Base-by-base conservation (phyloP, 2,113 vertebrate genomes). In the Setophaga petechia region DNA sequence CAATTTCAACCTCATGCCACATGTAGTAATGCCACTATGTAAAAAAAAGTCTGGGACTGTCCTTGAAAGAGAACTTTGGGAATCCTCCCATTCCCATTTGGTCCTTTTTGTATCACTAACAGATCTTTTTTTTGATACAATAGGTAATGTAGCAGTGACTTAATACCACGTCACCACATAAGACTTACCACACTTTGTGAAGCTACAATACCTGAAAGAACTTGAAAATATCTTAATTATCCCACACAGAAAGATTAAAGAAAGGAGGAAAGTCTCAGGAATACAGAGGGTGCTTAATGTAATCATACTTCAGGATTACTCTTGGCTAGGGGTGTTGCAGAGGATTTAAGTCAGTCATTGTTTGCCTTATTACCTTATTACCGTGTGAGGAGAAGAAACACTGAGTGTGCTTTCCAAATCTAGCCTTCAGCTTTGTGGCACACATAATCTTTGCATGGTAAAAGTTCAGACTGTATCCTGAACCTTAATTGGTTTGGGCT, bases 171-270 rank as follows among this genome's bases (percentile, higher is more conserved):
- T 67, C 55, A 88, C 85, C 59, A 65, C 22, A 12, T 55, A 57
- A 87, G 69, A 75, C 61, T 75, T 74, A 92, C 24, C 28, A 47
- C 35, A 52, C 18, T 85, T 90, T 52, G 61, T 93, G 82, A 90
- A 85, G 74, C 47, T 93, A 80, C 39, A 88, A 33, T 57, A 57
- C 58, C 58, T 93, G 68, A 93, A 93, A 93, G 89, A 80, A 88
- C 65, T 80, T 86, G 43, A 80, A 88, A 95, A 90, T 87, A 80
- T 74, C 43, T 87, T 95, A 66, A 91, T 94, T 91, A 82, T 80
- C 67, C 79, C 82, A 27, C 91, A 91, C 63, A 86, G 47, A 93
- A 92, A 91, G 82, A 95, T 95, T 92, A 95, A 97, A 96, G 71
- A 67, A 91, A 85, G 78, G 71, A 84, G 82, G 78, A 93, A 19